A percentile compares a stretch with the other conserved stretches of the same genome.
Evolutionary conservation across 2,888 invertebrate species (phyloP).

Genomic region (Penaeus monodon): DNA sequence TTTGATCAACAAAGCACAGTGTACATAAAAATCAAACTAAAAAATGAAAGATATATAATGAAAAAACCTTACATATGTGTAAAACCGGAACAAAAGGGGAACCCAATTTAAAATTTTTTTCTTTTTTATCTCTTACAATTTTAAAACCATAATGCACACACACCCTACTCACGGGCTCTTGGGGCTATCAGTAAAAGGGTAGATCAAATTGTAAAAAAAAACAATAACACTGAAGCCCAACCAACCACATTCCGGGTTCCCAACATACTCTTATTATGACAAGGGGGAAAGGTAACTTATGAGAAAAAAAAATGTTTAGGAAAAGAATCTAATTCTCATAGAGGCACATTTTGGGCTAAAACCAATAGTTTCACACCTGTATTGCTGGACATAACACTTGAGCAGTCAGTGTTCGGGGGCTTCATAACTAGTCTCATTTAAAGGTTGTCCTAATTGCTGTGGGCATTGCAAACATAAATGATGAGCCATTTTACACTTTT

Average conservation of each 20-base stretch:
- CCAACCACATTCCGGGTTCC: too few relatives aligned
- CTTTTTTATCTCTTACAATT: neutral
- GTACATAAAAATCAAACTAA: constrained; percentile 52
- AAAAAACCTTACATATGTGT: neutral
- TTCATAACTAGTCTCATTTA: too few relatives aligned
- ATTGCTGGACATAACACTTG: constrained; percentile 1
- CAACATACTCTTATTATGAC: neutral
- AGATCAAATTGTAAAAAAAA: too few relatives aligned
- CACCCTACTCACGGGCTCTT: too few relatives aligned
- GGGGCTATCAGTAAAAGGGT: too few relatives aligned
- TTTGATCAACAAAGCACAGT: constrained; percentile 61
- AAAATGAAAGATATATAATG: constrained; percentile 51
- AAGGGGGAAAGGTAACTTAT: neutral
- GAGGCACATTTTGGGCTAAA: constrained; percentile 48
- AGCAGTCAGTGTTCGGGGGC: too few relatives aligned
- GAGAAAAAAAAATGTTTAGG: neutral
- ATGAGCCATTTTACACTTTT: too few relatives aligned
- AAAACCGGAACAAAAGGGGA: neutral
- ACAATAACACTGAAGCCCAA: too few relatives aligned
- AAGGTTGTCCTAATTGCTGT: too few relatives aligned
- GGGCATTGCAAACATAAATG: too few relatives aligned
- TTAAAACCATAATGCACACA: too few relatives aligned
- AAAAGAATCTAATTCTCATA: neutral
- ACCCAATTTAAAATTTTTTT: neutral
- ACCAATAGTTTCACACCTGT: constrained; percentile 2